Percentiles rank a stretch among this genome's conserved stretches.
Evolutionary conservation across 2,797 vertebrate species (phyloP).

Genomic region (Sciurus carolinensis): DNA sequence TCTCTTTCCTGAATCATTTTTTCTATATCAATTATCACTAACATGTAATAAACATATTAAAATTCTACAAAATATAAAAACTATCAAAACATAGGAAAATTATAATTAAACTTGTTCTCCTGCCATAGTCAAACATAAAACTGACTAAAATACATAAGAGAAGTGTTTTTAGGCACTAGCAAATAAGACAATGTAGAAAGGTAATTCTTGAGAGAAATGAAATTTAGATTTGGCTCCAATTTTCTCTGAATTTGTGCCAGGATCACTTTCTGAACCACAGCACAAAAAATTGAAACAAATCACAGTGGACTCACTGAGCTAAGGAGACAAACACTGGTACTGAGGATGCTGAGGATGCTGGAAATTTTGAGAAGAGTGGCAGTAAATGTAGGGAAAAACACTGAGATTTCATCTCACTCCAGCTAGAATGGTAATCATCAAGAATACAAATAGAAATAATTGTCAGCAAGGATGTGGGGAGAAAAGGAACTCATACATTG

Average conservation of each 20-base stretch:
- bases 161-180: background rate
- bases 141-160: background rate
- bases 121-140: background rate
- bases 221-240: background rate
- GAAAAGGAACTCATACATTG: too few relatives aligned
- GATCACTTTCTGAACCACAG: background rate
- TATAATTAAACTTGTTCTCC: background rate
- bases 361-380: background rate
- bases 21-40: background rate
- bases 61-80: background rate
- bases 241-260: background rate
- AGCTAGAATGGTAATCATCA: too few relatives aligned
- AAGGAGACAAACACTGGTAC: background rate
- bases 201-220: background rate
- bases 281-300: background rate
- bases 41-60: background rate
- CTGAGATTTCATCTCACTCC: too few relatives aligned
- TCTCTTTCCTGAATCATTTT: background rate
- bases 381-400: background rate
- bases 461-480: too few relatives aligned
- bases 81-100: too few relatives aligned
- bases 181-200: background rate
- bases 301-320: background rate
- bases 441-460: too few relatives aligned
- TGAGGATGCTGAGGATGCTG: background rate